A percentile compares a stretch with the other conserved stretches of the same genome.
Evolutionary conservation across 2,888 invertebrate genomes (phyloP).

Genomic region (Physocephala rufipes): DNA sequence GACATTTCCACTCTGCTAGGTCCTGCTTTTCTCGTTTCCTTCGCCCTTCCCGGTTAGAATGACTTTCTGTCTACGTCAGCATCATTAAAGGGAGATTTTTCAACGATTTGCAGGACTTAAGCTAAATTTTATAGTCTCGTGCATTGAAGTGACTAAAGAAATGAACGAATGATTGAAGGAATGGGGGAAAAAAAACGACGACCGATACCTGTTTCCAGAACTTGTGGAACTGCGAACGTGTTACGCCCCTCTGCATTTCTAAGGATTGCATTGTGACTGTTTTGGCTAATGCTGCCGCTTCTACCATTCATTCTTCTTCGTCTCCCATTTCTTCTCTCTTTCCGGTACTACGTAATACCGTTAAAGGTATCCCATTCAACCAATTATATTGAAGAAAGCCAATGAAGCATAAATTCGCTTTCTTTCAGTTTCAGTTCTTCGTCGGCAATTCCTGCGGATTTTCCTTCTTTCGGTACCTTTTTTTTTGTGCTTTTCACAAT

Average conservation of each 20-base stretch:
- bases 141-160: neutral
- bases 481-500: conserved; percentile 3
- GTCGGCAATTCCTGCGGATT: conserved; percentile 23
- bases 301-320: neutral
- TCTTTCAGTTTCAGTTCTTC: conserved; percentile 35
- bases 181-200: neutral
- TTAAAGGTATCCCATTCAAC: conserved; percentile 25
- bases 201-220: neutral
- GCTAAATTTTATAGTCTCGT: conserved; percentile 24
- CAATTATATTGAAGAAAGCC: conserved; percentile 34
- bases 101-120: conserved; percentile 34
- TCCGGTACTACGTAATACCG: no score
- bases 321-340: no score
- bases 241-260: conserved; percentile 23
- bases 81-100: conserved; percentile 32
- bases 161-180: neutral
- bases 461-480: conserved; percentile 12
- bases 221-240: conserved; percentile 19
- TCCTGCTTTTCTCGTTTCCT: no score
- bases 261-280: neutral
- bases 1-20: no score
- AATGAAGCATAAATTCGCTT: conserved; percentile 36
- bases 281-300: neutral
- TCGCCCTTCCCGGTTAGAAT: no score
- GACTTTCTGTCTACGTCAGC: conserved; percentile 8